phyloP scores from a whole-genome alignment of 2,113 vertebrate genomes.

The Crypturellus undulatus region DNA sequence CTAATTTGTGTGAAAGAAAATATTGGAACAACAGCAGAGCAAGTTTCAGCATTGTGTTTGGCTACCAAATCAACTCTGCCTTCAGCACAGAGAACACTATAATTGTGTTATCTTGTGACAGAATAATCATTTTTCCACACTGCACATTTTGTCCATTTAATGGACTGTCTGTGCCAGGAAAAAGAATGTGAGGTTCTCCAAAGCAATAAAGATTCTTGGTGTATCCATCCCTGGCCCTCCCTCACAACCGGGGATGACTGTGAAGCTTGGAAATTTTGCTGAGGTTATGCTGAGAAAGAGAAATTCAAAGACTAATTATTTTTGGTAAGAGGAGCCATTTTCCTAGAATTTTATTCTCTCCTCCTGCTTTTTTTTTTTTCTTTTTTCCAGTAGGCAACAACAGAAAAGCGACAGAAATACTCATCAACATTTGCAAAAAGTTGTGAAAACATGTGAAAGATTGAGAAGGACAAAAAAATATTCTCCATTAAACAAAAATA shows the following conservation, averaged over 20 bases:
- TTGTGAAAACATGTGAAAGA: neutral
- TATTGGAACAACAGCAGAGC: neutral
- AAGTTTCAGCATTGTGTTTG: neutral
- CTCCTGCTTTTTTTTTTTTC: neutral
- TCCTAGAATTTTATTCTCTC: neutral
- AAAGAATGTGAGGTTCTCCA: conserved; percentile 5
- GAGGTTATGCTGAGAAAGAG: neutral
- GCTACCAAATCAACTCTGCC: neutral
- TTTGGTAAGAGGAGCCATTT: neutral
- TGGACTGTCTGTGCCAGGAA: conserved; percentile 18
- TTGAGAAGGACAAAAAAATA: neutral
- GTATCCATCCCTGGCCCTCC: neutral
- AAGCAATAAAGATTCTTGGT: conserved; percentile 22
- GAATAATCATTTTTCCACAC: conserved; percentile 28
- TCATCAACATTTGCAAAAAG: neutral
- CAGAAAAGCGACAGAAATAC: neutral
- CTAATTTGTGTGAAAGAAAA: neutral
- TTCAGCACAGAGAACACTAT: neutral
- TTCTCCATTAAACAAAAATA: neutral
- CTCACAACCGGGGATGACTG: neutral
- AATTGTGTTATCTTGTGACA: conserved; percentile 6
- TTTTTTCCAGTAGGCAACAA: neutral
- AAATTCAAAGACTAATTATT: neutral
- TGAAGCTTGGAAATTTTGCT: conserved; percentile 30
- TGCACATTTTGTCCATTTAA: conserved; percentile 4